Evolutionary conservation across 2,888 invertebrate species (phyloP), one percentile per base, ranked within the genome.

Genomic region (Catocala nupta): DNA sequence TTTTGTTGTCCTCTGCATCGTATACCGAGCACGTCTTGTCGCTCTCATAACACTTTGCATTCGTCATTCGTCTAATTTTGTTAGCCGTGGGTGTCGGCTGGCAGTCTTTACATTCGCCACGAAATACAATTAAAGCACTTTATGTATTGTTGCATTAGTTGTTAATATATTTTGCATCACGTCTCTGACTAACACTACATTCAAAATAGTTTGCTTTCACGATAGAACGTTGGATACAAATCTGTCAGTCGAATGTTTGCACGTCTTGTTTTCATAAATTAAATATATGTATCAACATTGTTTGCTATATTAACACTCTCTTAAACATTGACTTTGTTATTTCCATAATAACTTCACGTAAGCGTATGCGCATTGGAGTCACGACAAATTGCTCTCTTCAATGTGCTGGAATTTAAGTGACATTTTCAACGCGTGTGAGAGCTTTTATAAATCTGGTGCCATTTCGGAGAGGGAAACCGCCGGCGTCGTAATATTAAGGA

Each of bases 31-130:
- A 60, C 45, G 55, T 68, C 52, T 63, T 51, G 16, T 42, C 54
- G 43, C 44, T 60, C 44, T 65, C 16, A 52, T 65, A 65, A 65
- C 48, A 65, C 59, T 61, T 62, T 58, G 66, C 63, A 83, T 86
- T 85, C 80, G 82, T 89, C 88, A 88, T 83, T 74, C 75, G 68
- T 83, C 82, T 89, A 87, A 87, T 87, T 90, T 74, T 55, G 85
- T 82, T 72, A 84, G 67, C 78, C 71, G 90, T 90, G 87, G 89
- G 90, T 87, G 90, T 87, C 74, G 65, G 62, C 63, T 48, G 55
- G 44, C 50, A 57, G 63, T 75, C 72, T 79, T 77, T 75, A 84
- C 75, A 80, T 81, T 80, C 71, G 72, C 75, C 68, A 73, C 70
- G 62, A 75, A 62, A 80, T 82, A 81, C 75, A 78, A 85, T 84